Conservation (phyloP, 2,888 invertebrate genomes). For the Tinea trinotella region DNA sequence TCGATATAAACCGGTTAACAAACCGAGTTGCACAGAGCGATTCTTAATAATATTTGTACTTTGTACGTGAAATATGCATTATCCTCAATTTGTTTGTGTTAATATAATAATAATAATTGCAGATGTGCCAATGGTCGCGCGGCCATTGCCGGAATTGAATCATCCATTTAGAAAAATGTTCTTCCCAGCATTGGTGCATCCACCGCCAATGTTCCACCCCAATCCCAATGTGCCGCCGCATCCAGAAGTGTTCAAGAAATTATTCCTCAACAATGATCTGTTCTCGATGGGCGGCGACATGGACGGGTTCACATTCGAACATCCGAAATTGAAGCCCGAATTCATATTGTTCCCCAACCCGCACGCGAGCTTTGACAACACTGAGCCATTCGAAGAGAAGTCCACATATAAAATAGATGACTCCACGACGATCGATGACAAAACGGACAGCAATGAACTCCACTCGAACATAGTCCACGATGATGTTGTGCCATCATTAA, state of each 20-base stretch:
- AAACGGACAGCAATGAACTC: background rate
- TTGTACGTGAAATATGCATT: no score
- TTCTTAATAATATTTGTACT: no score
- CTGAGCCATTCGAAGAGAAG: background rate
- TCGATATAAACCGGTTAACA: no score
- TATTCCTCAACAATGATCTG: conserved; percentile 42
- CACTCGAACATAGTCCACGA: background rate
- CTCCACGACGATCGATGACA: background rate
- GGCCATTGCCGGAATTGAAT: conserved; percentile 5
- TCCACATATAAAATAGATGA: background rate
- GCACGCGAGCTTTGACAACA: background rate
- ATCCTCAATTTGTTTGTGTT: no score
- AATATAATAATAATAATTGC: no score
- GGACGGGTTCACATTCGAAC: conserved; percentile 29
- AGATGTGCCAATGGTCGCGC: background rate
- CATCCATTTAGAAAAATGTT: background rate
- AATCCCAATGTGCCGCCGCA: conserved; percentile 35
- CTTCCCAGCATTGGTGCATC: background rate
- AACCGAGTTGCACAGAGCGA: no score
- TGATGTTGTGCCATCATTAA: no score
- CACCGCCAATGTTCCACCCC: no score
- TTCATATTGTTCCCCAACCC: background rate
- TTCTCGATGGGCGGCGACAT: conserved; percentile 39
- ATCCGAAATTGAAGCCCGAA: background rate
- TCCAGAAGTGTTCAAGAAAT: conserved; percentile 40